Conservation (phyloP, 2,888 invertebrate species). For the Cyrtodaria siliqua region DNA sequence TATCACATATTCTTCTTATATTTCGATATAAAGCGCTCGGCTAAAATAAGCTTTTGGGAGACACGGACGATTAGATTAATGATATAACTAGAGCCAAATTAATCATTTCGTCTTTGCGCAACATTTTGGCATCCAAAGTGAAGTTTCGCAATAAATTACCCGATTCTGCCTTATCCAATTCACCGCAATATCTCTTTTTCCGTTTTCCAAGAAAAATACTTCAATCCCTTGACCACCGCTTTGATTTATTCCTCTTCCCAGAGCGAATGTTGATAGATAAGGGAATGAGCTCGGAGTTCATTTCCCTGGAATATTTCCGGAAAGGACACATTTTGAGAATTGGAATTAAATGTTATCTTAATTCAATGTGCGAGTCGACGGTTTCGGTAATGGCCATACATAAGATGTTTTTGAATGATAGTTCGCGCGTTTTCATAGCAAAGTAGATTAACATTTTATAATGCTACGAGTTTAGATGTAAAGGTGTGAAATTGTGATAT, state of each 20-base stretch:
- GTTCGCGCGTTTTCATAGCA: no score
- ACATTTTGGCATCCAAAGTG: constrained; percentile 19
- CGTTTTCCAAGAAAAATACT: constrained; percentile 33
- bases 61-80: constrained; percentile 10
- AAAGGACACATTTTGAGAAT: constrained; percentile 5
- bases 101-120: constrained; percentile 42
- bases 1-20: no score
- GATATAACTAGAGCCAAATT: constrained; percentile 39
- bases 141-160: constrained; percentile 35
- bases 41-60: no score
- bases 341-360: constrained; percentile 4
- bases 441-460: no score
- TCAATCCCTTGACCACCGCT: constrained; percentile 41
- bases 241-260: constrained; percentile 27
- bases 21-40: no score
- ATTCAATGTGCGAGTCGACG: not conserved
- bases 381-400: not conserved
- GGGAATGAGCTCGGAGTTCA: not conserved
- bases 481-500: no score
- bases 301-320: constrained; percentile 3
- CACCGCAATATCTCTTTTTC: constrained; percentile 27
- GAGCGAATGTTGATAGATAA: constrained; percentile 3
- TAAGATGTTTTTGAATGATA: constrained; percentile 10
- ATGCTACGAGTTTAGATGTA: no score
- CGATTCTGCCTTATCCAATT: constrained; percentile 30